Conservation (phyloP, 2,113 vertebrate species). For the Pristiophorus japonicus region DNA sequence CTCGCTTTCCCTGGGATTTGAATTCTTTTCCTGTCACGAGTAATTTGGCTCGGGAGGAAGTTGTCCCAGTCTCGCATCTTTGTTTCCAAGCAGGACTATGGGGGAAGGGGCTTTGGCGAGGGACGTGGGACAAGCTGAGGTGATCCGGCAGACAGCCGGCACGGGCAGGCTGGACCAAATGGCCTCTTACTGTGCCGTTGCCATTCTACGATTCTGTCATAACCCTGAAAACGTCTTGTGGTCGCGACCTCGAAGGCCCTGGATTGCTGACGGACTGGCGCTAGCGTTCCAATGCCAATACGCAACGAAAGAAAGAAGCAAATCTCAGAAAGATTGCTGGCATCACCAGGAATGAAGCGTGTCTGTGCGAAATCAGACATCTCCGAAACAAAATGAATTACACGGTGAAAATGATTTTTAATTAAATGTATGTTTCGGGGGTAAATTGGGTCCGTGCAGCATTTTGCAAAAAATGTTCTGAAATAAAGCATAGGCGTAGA, state of each 20-base stretch:
- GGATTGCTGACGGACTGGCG: neutral
- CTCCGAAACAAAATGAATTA: constrained; percentile 24
- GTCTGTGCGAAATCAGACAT: neutral
- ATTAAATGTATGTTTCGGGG: constrained; percentile 16
- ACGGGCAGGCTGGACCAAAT: no score
- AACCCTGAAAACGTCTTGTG: neutral
- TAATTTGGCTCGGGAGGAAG: no score
- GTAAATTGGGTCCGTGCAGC: neutral
- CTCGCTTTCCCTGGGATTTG: neutral
- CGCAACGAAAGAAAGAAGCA: neutral
- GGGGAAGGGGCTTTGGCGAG: no score
- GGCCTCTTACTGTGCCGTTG: no score
- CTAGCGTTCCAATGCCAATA: neutral
- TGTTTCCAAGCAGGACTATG: no score
- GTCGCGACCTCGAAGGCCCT: neutral
- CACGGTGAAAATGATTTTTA: constrained; percentile 20
- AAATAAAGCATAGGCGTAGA: neutral
- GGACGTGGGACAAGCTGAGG: no score
- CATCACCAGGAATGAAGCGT: neutral
- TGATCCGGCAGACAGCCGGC: no score
- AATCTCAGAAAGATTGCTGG: neutral
- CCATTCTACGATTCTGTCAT: no score
- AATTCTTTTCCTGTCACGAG: no score
- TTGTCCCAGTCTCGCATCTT: no score
- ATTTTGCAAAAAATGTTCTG: neutral